Evolutionary conservation across 2,797 vertebrate genomes (phyloP).

Genomic region (Sciaenops ocellatus): DNA sequence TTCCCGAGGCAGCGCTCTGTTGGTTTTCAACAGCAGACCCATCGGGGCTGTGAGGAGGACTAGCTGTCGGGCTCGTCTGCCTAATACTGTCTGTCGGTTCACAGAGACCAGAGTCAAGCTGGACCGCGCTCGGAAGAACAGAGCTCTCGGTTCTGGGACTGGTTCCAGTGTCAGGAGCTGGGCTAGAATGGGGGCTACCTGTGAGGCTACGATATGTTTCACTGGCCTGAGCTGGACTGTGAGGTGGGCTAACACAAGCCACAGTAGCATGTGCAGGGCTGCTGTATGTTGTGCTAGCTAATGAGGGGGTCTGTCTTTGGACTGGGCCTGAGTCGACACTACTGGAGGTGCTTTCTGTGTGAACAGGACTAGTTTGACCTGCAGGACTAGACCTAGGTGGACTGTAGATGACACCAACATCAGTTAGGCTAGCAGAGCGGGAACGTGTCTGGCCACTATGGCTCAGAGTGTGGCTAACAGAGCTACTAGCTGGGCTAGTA

Average conservation of each 20-base stretch:
- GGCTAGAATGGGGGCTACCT: conserved; percentile 7
- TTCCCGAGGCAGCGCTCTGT: conserved; percentile 12
- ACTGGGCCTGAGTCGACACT: conserved; percentile 35
- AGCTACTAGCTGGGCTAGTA: conserved; percentile 20
- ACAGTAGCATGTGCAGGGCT: conserved; percentile 46
- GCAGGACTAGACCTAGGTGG: conserved; percentile 64
- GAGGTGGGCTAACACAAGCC: conserved; percentile 38
- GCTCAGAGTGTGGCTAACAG: conserved; percentile 44
- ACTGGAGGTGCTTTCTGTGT: conserved; percentile 34
- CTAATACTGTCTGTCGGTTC: conserved; percentile 12
- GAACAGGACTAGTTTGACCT: conserved; percentile 69
- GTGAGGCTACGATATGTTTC: background rate
- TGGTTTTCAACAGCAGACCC: conserved; percentile 26
- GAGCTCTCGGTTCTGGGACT: conserved; percentile 11
- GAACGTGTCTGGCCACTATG: conserved; percentile 23
- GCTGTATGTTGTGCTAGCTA: conserved; percentile 19
- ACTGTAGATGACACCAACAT: conserved; percentile 34
- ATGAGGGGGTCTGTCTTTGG: conserved; percentile 39
- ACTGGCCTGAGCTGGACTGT: conserved; percentile 45
- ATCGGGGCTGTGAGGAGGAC: background rate
- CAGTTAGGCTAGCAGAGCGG: background rate
- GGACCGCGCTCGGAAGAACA: background rate
- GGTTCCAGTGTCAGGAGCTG: conserved; percentile 29
- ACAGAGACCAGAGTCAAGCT: conserved; percentile 1
- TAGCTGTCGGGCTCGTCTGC: background rate